These are phyloP conservation scores for Uropetala carovei DNA, from an alignment of 2,888 invertebrate species.

Conservation along the genomic window DNA sequence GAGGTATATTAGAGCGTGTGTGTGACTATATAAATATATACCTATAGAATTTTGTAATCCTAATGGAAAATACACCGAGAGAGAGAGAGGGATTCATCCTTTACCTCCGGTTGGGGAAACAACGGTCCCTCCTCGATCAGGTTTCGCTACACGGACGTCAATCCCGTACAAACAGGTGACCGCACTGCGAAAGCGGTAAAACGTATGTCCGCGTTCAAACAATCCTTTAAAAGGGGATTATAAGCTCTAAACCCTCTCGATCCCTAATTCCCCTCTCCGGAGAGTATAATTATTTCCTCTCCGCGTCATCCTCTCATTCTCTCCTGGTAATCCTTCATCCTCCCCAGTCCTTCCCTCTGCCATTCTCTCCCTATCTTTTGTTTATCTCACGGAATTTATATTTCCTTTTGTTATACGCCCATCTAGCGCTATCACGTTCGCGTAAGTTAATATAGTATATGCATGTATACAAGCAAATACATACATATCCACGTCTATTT, in stretches of 20 bases:
- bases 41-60: too few species aligned
- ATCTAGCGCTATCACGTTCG: background rate
- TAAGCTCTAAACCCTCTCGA: background rate
- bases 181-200: background rate
- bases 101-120: too few species aligned
- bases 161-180: background rate
- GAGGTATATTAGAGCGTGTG: too few species aligned
- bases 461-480: too few species aligned
- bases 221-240: background rate
- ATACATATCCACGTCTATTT: too few species aligned
- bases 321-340: background rate
- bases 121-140: background rate
- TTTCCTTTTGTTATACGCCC: background rate
- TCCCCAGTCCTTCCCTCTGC: background rate
- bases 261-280: slow-evolving; percentile 20
- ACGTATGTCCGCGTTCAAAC: background rate
- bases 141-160: background rate
- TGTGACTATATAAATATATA: too few species aligned
- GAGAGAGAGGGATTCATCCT: too few species aligned
- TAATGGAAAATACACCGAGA: too few species aligned
- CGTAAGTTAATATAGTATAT: too few species aligned
- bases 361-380: background rate
- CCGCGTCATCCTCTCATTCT: background rate
- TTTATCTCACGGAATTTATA: background rate
- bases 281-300: background rate